A percentile compares a stretch with the other conserved stretches of the same genome.
phyloP scores from a whole-genome alignment of 2,888 invertebrate genomes.

The Parnassius mnemosyne region DNA sequence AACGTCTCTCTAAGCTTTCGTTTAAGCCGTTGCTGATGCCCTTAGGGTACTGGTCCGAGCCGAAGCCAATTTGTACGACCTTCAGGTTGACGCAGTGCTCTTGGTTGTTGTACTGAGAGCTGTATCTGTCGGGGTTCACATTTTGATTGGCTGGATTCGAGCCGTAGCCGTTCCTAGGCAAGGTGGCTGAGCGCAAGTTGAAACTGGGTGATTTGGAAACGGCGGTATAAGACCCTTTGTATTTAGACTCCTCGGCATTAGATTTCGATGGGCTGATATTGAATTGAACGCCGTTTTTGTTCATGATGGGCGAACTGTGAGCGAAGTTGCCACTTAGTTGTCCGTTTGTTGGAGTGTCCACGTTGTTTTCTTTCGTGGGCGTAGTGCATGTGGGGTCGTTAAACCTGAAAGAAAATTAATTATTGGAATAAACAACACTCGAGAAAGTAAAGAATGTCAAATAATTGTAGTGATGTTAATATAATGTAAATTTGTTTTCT shows the following conservation, averaged over 20 bases:
- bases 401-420: conserved; percentile 60
- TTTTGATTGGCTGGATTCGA: conserved; percentile 62
- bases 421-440: too few relatives aligned
- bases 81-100: conserved; percentile 79
- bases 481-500: too few relatives aligned
- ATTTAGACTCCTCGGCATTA: conserved; percentile 69
- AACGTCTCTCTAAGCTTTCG: conserved; percentile 69
- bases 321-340: conserved; percentile 64
- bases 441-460: too few relatives aligned
- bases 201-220: conserved; percentile 74
- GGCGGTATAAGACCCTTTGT: conserved; percentile 60
- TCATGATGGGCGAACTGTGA: conserved; percentile 77
- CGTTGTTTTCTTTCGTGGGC: conserved; percentile 50
- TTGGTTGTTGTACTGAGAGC: conserved; percentile 77
- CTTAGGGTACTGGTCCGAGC: conserved; percentile 81
- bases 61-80: conserved; percentile 82
- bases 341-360: conserved; percentile 51
- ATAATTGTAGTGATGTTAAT: too few relatives aligned
- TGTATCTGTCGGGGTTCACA: conserved; percentile 73
- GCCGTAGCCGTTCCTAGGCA: conserved; percentile 85
- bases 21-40: conserved; percentile 71
- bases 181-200: conserved; percentile 83
- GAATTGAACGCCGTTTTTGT: conserved; percentile 79
- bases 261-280: conserved; percentile 73
- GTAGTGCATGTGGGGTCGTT: conserved; percentile 83